A percentile compares a stretch with the other conserved stretches of the same genome.
Evolutionary conservation across 2,888 invertebrate genomes (phyloP).

Genomic region (Cepaea hortensis): DNA sequence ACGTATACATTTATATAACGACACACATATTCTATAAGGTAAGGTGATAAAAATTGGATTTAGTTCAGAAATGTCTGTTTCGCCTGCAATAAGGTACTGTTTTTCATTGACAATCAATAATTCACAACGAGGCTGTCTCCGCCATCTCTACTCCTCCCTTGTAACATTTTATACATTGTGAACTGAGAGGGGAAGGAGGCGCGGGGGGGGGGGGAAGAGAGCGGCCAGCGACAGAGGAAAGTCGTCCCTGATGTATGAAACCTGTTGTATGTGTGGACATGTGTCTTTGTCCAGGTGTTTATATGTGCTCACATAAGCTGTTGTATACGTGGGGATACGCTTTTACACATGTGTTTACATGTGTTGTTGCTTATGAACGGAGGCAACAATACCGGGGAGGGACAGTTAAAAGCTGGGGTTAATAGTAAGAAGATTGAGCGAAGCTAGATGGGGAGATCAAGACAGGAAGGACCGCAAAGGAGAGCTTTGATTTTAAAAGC

Average conservation of each 20-base stretch:
- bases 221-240: neutral
- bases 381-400: too few species aligned
- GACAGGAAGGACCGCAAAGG: neutral
- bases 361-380: neutral
- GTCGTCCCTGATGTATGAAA: too few species aligned
- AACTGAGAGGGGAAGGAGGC: neutral
- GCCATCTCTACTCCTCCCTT: neutral
- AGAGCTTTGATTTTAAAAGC: slow-evolving; percentile 38
- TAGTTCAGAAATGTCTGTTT: too few species aligned
- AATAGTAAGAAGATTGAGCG: neutral
- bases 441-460: neutral
- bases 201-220: too few species aligned
- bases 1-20: neutral
- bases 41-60: neutral
- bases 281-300: neutral
- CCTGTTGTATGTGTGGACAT: neutral
- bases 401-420: neutral
- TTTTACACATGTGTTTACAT: neutral
- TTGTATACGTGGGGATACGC: neutral
- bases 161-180: neutral
- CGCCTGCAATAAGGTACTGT: neutral
- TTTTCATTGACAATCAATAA: slow-evolving; percentile 27
- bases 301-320: neutral
- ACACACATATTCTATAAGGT: neutral
- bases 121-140: neutral